Conservation (phyloP, 1,140 invertebrate genomes). For the Elysia chlorotica region DNA sequence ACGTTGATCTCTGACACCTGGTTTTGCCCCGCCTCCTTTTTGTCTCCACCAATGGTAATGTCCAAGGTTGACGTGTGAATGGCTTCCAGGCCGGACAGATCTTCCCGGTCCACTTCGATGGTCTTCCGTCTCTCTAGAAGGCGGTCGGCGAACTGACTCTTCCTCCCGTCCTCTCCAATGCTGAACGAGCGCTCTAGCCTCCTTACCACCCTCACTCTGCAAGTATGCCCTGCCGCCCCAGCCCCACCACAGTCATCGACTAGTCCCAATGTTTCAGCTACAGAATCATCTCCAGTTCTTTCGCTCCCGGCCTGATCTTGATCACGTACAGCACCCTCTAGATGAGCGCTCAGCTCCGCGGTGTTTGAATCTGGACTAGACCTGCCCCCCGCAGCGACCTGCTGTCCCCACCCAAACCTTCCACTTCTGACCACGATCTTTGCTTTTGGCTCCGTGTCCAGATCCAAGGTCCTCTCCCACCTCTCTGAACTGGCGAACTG, state of each 20-base stretch:
- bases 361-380: no score
- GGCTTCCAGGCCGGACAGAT: background rate
- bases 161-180: background rate
- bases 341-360: no score
- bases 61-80: background rate
- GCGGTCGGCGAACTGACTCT: background rate
- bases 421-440: no score
- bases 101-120: background rate
- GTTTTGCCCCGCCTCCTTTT: background rate
- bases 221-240: no score
- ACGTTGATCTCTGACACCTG: slow-evolving; percentile 11
- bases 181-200: background rate
- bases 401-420: no score
- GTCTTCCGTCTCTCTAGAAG: slow-evolving; percentile 2
- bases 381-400: no score
- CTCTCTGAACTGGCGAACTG: no score
- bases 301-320: no score
- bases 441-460: no score
- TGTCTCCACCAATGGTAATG: background rate
- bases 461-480: no score
- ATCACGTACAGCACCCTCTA: no score
- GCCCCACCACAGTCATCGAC: background rate
- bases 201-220: background rate
- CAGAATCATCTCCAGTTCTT: no score
- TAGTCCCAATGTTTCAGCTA: background rate